These are phyloP conservation scores for Aelia acuminata DNA, from an alignment of 2,888 invertebrate genomes.

Conservation along the genomic window DNA sequence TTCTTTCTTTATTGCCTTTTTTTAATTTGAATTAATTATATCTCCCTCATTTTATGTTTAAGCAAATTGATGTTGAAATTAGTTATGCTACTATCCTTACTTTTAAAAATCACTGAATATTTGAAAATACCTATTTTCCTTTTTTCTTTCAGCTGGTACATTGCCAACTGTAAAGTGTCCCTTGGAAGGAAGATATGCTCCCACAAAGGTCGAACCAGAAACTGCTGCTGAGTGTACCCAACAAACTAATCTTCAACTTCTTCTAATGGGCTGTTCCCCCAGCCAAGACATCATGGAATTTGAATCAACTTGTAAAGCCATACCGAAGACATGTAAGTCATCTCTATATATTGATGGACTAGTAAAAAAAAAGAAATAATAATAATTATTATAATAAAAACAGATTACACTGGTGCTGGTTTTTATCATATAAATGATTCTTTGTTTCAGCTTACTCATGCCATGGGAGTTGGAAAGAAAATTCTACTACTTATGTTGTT, in stretches of 20 bases:
- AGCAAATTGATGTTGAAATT: no score
- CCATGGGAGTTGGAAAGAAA: constrained; percentile 66
- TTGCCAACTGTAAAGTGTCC: constrained; percentile 63
- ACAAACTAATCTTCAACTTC: constrained; percentile 66
- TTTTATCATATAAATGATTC: neutral
- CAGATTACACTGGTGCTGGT: neutral
- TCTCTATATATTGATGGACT: neutral
- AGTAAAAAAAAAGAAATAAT: no score
- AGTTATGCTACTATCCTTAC: no score
- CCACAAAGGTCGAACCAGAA: constrained; percentile 47
- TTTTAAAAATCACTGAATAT: no score
- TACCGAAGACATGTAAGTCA: constrained; percentile 63
- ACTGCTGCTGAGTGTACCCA: constrained; percentile 61
- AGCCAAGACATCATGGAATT: constrained; percentile 70
- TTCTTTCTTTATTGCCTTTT: no score
- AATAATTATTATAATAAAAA: neutral
- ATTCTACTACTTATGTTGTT: constrained; percentile 65
- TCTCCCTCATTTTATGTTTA: no score
- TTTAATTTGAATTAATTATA: no score
- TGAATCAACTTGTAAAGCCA: constrained; percentile 67
- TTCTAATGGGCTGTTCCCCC: constrained; percentile 66
- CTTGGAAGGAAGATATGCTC: constrained; percentile 64
- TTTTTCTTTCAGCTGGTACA: constrained; percentile 61
- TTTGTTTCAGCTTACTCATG: constrained; percentile 65
- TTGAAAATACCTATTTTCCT: neutral